Percentiles rank a stretch among this genome's conserved stretches.
phyloP scores from a whole-genome alignment of 1,140 invertebrate species.

The Procambarus virginalis region DNA sequence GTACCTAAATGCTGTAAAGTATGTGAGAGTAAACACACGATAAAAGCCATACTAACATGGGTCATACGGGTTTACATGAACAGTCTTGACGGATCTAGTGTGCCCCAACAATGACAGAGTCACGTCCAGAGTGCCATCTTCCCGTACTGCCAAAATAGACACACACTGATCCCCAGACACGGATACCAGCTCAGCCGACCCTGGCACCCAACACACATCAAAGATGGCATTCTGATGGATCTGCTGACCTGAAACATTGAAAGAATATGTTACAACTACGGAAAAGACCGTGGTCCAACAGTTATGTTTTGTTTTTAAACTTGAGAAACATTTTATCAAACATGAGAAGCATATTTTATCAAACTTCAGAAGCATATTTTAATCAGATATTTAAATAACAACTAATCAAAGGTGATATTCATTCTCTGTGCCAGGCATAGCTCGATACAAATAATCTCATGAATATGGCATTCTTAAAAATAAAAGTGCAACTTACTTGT shows the following conservation, averaged over 20 bases:
- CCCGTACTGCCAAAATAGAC: constrained; percentile 83
- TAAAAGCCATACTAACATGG: constrained; percentile 37
- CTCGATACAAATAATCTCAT: too few relatives aligned
- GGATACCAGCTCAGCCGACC: constrained; percentile 84
- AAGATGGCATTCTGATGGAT: constrained; percentile 90
- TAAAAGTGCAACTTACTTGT: too few relatives aligned
- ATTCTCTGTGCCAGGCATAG: too few relatives aligned
- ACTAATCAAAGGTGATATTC: too few relatives aligned
- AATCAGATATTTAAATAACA: too few relatives aligned
- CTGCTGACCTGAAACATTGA: constrained; percentile 29
- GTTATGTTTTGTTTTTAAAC: too few relatives aligned
- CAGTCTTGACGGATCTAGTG: constrained; percentile 85
- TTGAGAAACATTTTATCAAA: too few relatives aligned
- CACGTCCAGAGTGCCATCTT: constrained; percentile 71
- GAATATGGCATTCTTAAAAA: too few relatives aligned
- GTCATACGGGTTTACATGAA: constrained; percentile 79
- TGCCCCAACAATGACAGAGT: constrained; percentile 82
- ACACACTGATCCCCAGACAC: constrained; percentile 88
- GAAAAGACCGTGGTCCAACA: too few relatives aligned
- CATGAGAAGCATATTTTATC: too few relatives aligned
- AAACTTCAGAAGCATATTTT: too few relatives aligned
- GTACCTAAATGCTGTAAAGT: neutral
- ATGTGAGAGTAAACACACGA: neutral
- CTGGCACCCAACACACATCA: constrained; percentile 88
- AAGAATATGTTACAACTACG: too few relatives aligned